Evolutionary conservation across 2,797 vertebrate species (phyloP), one percentile per base, ranked within the genome.

Genomic region (Chrosomus eos): DNA sequence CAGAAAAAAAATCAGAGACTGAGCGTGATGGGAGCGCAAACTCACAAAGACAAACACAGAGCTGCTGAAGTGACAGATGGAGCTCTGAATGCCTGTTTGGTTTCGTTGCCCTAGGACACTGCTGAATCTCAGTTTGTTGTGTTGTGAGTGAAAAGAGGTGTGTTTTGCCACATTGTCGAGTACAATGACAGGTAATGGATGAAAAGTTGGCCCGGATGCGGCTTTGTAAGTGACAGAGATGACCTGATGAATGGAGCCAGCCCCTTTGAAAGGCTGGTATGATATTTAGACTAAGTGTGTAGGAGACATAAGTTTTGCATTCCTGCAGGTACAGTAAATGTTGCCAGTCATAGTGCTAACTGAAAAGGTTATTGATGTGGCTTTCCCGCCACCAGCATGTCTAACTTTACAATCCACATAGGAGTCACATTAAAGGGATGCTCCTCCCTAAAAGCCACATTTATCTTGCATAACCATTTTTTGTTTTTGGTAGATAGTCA

Each of bases 1-100:
- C 88, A 90, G n/a, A n/a, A n/a, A 90, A 90, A 91, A 93, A 90
- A 92, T 94, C 92, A 93, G 89, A 94, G 90, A 86, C 87, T 88
- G 76, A 91, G 88, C 91, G 86, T 88, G 86, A 90, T 91, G 91
- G 89, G 88, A 78, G 81, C 76, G 89, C 88, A 89, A 85, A 89
- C 88, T 71, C 55, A 84, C 31, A 83, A 91, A 93, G 91, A 90
- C 92, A 93, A 92, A 92, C 92, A 92, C 82, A 33, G 85, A 86
- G 81, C 85, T 48, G 73, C 38, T 83, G 87, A 70, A 88, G 91
- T 93, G 89, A 92, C 89, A 88, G 7, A 88, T 85, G 78, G 78
- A 40, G 87, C 87, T 88, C 84, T 88, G 83, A 89, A 91, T 77
- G 87, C 71, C 71, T 75, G 88, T 91, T 90, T 89, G 89, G 88